Percentiles rank a stretch among this genome's conserved stretches.
Evolutionary conservation across 2,113 vertebrate species (phyloP).

Genomic region (Thryonomys swinderianus): DNA sequence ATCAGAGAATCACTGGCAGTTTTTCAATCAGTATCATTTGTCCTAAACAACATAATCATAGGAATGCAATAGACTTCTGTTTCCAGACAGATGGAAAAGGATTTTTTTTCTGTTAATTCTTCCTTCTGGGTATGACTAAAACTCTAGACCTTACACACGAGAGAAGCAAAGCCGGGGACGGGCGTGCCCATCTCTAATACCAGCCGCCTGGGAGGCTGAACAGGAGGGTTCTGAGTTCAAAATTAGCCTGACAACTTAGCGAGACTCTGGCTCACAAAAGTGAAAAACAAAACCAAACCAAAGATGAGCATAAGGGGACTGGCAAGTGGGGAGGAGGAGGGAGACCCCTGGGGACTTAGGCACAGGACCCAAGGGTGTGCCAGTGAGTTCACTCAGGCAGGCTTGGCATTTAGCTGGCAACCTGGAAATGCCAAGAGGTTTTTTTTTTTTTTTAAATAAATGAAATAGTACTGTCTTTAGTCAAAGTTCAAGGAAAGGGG

Average conservation of each 20-base stretch:
- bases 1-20: not conserved
- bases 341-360: not conserved
- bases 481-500: not conserved
- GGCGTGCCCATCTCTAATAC: not conserved
- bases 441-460: too few species aligned
- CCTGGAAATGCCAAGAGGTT: not conserved
- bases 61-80: not conserved
- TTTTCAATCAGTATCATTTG: not conserved
- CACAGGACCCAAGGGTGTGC: not conserved
- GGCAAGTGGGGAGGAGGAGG: not conserved
- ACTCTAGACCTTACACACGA: not conserved
- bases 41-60: not conserved
- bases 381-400: not conserved
- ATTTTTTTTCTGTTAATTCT: not conserved
- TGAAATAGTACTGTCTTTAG: not conserved
- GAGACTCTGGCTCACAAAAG: not conserved
- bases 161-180: not conserved
- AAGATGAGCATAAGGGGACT: not conserved
- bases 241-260: not conserved
- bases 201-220: not conserved
- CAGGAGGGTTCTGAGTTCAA: not conserved
- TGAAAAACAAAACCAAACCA: not conserved
- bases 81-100: not conserved
- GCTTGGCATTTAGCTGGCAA: not conserved
- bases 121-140: not conserved